phyloP scores from a whole-genome alignment of 2,113 vertebrate species.

The Platysteira castanea region DNA sequence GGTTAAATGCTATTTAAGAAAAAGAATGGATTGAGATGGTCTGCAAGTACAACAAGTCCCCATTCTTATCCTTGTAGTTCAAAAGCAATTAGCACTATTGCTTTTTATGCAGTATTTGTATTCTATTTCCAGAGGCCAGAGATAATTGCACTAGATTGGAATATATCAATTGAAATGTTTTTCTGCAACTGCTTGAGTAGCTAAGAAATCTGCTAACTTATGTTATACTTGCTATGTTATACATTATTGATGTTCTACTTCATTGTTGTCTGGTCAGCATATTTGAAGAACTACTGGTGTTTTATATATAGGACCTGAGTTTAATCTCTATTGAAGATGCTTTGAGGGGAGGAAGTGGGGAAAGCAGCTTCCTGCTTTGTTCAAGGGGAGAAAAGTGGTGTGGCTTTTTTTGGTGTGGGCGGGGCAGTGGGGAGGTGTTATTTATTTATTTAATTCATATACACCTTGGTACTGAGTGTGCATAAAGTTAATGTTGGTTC shows the following conservation, averaged over 20 bases:
- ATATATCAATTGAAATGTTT: not conserved
- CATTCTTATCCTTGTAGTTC: not conserved
- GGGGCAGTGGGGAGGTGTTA: not conserved
- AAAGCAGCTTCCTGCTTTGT: not conserved
- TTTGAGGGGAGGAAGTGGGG: not conserved
- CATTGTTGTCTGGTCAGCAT: not conserved
- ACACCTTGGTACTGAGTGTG: not conserved
- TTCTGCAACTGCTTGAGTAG: not conserved
- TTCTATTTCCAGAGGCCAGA: not conserved
- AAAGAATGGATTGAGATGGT: not conserved
- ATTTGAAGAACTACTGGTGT: not conserved
- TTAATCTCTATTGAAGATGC: not conserved
- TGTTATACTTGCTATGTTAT: not conserved
- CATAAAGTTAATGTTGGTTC: not conserved
- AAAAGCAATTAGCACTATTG: not conserved
- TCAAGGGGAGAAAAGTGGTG: not conserved
- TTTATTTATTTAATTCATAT: not conserved
- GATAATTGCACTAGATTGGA: not conserved
- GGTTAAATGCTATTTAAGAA: not conserved
- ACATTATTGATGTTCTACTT: not conserved
- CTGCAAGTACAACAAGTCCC: not conserved
- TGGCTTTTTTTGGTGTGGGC: not conserved
- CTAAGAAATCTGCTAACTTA: not conserved
- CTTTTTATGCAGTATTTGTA: not conserved
- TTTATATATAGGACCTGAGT: not conserved